These are phyloP conservation scores for Champsocephalus gunnari DNA, from an alignment of 2,797 vertebrate species.

Conservation along the genomic window DNA sequence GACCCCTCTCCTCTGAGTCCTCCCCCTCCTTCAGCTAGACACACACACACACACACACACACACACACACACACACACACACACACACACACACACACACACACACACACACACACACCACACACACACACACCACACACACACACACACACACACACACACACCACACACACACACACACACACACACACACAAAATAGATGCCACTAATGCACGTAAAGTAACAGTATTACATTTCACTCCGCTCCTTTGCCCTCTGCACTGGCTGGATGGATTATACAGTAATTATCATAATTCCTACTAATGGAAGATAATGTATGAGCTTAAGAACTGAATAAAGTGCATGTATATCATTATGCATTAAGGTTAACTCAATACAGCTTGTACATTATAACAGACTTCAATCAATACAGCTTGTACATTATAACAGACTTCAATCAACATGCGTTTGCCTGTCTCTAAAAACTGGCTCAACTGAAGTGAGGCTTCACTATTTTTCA, in stretches of 20 bases:
- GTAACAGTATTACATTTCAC: neutral
- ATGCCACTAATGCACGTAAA: neutral
- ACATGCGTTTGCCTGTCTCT: neutral
- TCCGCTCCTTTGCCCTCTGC: neutral
- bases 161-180: neutral
- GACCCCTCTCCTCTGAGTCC: conserved; percentile 91
- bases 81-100: neutral
- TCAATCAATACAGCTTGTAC: neutral
- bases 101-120: neutral
- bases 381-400: too few species aligned
- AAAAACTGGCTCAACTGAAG: neutral
- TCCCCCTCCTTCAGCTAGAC: conserved; percentile 82
- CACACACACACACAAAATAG: neutral
- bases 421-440: too few species aligned
- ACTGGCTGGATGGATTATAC: neutral
- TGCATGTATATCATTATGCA: conserved; percentile 13
- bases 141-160: too few species aligned
- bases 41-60: conserved; percentile 11
- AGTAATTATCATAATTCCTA: conserved; percentile 18
- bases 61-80: neutral
- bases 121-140: neutral
- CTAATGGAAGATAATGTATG: conserved; percentile 38
- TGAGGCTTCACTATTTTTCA: too few species aligned
- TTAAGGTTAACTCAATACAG: neutral
- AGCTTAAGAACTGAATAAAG: conserved; percentile 2